Conservation (phyloP, 2,888 invertebrate genomes). For the Lacanobia wlatinum region DNA sequence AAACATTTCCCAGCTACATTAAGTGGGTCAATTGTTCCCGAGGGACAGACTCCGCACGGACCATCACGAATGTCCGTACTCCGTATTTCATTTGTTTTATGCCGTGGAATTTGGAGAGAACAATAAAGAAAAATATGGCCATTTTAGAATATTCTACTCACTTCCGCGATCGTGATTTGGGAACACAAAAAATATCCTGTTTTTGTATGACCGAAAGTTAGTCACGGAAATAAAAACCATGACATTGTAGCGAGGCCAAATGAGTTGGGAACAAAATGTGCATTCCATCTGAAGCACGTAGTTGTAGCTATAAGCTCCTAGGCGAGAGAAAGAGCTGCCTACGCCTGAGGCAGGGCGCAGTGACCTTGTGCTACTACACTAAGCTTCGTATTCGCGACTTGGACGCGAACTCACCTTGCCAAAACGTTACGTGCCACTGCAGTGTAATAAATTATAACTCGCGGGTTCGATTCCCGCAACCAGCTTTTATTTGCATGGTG, state of each 20-base stretch:
- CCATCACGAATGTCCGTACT: slow-evolving; percentile 59
- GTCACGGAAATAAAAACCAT: slow-evolving; percentile 42
- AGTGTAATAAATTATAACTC: slow-evolving; percentile 52
- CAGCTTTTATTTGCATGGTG: slow-evolving; percentile 13
- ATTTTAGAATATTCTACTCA: slow-evolving; percentile 8
- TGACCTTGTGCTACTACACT: slow-evolving; percentile 72
- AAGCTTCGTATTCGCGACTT: slow-evolving; percentile 67
- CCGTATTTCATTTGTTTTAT: slow-evolving; percentile 52
- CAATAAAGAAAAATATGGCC: slow-evolving; percentile 15
- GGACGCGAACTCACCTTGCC: slow-evolving; percentile 73
- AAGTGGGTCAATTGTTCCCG: slow-evolving; percentile 84
- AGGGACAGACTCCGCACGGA: slow-evolving; percentile 60
- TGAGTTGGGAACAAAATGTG: slow-evolving; percentile 50
- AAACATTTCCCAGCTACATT: slow-evolving; percentile 76
- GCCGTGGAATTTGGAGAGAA: slow-evolving; percentile 30
- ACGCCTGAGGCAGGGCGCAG: slow-evolving; percentile 51
- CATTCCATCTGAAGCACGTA: slow-evolving; percentile 64
- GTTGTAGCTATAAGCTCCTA: slow-evolving; percentile 58
- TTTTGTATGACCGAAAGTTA: slow-evolving; percentile 22
- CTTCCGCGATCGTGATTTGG: slow-evolving; percentile 19
- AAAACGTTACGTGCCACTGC: slow-evolving; percentile 66
- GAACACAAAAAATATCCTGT: slow-evolving; percentile 25
- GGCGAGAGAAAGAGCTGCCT: slow-evolving; percentile 65
- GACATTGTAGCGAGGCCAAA: slow-evolving; percentile 54
- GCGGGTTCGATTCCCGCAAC: slow-evolving; percentile 32